Conservation (phyloP, 1,140 invertebrate genomes). For the Plectrocnemia conspersa region DNA sequence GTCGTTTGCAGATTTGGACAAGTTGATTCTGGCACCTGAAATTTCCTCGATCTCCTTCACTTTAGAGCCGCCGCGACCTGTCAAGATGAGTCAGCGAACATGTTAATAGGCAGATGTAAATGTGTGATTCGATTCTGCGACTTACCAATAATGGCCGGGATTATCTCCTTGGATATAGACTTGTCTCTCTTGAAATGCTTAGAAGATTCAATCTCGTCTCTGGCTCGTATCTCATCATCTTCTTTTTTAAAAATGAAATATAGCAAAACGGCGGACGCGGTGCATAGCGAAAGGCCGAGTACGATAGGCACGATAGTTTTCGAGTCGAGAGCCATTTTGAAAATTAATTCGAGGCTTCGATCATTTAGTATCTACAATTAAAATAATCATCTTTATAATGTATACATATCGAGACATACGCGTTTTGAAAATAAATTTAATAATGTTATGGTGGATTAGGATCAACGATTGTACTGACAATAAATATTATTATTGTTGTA, state of each 20-base stretch:
- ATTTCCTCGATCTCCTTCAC: slow-evolving; percentile 68
- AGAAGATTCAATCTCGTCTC: slow-evolving; percentile 5
- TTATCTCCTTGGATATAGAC: slow-evolving; percentile 12
- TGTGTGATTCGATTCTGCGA: neutral
- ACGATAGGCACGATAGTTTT: slow-evolving; percentile 27
- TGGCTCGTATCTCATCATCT: slow-evolving; percentile 21
- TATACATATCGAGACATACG: neutral
- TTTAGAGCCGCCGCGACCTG: slow-evolving; percentile 62
- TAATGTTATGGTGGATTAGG: no score
- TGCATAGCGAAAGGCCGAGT: slow-evolving; percentile 26
- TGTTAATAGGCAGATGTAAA: neutral
- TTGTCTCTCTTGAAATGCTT: slow-evolving; percentile 12
- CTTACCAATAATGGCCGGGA: slow-evolving; percentile 26
- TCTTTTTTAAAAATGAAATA: slow-evolving; percentile 31
- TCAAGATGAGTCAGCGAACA: slow-evolving; percentile 16
- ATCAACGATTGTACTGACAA: neutral
- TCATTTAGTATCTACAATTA: neutral
- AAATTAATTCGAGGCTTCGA: neutral
- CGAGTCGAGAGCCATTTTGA: slow-evolving; percentile 23
- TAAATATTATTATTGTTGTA: neutral
- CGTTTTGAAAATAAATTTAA: neutral
- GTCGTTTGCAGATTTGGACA: slow-evolving; percentile 47
- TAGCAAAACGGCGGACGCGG: slow-evolving; percentile 24
- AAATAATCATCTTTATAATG: neutral
- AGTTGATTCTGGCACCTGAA: slow-evolving; percentile 65